Evolutionary conservation across 2,797 vertebrate species (phyloP).

Genomic region (Scolopax bukidnonensis): DNA sequence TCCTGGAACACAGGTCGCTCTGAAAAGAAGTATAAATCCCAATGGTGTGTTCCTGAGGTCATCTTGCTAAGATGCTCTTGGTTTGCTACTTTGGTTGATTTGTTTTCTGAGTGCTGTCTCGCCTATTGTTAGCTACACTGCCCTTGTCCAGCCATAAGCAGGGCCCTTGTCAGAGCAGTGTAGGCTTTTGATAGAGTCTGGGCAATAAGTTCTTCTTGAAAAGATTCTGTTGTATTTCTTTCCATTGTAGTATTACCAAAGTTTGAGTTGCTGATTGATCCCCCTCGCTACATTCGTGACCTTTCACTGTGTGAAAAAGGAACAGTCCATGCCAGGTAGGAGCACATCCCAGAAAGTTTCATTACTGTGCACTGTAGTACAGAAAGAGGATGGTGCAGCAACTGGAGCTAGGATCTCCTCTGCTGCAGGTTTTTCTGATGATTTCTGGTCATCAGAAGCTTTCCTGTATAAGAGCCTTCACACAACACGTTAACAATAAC

Average conservation of each 20-base stretch:
- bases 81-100: background rate
- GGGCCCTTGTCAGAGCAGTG: background rate
- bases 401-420: background rate
- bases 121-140: background rate
- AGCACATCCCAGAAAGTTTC: rapidly evolving
- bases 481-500: background rate
- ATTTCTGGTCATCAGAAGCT: background rate
- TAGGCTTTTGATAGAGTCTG: background rate
- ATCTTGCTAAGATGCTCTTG: background rate
- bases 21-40: background rate
- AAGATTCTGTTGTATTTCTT: background rate
- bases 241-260: constrained; percentile 84
- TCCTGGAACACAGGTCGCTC: background rate
- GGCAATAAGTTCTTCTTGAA: background rate
- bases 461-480: background rate
- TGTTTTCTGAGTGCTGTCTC: background rate
- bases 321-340: constrained; percentile 87
- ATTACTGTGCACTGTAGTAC: background rate
- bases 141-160: background rate
- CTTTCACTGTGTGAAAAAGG: constrained; percentile 85
- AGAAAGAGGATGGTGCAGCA: background rate
- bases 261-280: constrained; percentile 88
- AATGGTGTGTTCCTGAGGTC: background rate
- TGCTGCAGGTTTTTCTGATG: background rate
- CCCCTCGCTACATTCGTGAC: constrained; percentile 87